Evolutionary conservation across 2,888 invertebrate species (phyloP).

Genomic region (Scaptomyza polygonia): DNA sequence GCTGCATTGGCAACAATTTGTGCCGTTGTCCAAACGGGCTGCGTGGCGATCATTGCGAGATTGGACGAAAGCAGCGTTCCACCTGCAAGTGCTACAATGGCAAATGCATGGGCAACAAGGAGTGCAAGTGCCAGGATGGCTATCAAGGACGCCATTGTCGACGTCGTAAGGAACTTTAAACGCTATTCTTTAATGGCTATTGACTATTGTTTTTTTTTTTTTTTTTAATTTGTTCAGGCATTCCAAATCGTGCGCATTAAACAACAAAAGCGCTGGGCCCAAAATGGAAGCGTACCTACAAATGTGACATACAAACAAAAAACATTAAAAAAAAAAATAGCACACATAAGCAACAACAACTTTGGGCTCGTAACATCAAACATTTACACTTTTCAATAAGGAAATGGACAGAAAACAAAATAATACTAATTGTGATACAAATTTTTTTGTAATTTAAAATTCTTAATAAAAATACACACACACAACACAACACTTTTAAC

Average conservation of each 20-base stretch:
- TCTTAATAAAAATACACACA: constrained; percentile 61
- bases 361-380: constrained; percentile 43
- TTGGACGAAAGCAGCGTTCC: constrained; percentile 90
- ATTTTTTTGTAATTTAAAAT: constrained; percentile 76
- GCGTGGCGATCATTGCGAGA: constrained; percentile 95
- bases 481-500: not conserved
- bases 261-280: constrained; percentile 17
- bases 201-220: not conserved
- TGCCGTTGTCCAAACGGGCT: constrained; percentile 94
- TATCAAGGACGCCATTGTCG: constrained; percentile 93
- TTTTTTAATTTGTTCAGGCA: constrained; percentile 35
- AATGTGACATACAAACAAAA: constrained; percentile 30
- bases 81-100: constrained; percentile 93
- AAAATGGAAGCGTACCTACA: constrained; percentile 25
- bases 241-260: constrained; percentile 47
- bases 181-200: not conserved
- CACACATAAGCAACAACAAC: constrained; percentile 14
- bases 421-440: constrained; percentile 76
- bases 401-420: constrained; percentile 65
- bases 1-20: constrained; percentile 94
- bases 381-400: constrained; percentile 50
- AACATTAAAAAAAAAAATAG: not conserved
- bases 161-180: constrained; percentile 86
- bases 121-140: constrained; percentile 91
- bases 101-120: constrained; percentile 88